Evolutionary conservation across 2,113 vertebrate species (phyloP), one percentile per base, ranked within the genome.

Genomic region (Mustela lutreola): DNA sequence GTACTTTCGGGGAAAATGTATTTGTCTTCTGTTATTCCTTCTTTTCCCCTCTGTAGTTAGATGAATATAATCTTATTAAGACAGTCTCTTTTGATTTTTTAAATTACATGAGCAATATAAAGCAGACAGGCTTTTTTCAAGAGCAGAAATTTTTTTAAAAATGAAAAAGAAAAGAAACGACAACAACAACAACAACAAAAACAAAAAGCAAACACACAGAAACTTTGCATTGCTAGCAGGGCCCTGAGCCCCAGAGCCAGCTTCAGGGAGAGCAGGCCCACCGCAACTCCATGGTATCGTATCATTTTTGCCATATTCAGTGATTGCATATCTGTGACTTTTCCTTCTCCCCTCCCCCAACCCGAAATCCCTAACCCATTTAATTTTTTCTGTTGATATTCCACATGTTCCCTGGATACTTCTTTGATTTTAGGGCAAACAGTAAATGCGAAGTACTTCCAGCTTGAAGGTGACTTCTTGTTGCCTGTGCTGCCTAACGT

Each of bases 21-120:
- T 96, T 92, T 92, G 63, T 97, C 86, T 95, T 90, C 76, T 78
- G 50, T 96, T 90, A 87, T 90, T 96, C 89, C 96, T 85, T 81
- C 78, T 88, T 89, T 63, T 70, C 80, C n/a, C 56, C 86, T 87
- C 0, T 79, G 76, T 82, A 92, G 96, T 97, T 97, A 94, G 73
- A 90, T 3, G 48, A 87, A 48, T 28, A 73, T 48, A 94, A 65
- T 91, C 76, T 95, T 91, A 31, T 82, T 73, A 75, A 94, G 94
- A 92, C 39, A 12, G 75, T 85, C 26, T 95, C 86, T 86, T 89
- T 83, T 18, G 33, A 90, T 56, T 96, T 82, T 95, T 94, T 50
- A 75, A 93, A 97, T 94, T 45, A 26, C n/a, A 22, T 15, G 48
- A 94, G 79, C 48, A 84, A 65, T 65, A 39, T 39, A 88, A 87